Percentiles rank a stretch among this genome's conserved stretches.
Evolutionary conservation across 1,140 invertebrate species (phyloP).

Genomic region (Bombus waltoni): DNA sequence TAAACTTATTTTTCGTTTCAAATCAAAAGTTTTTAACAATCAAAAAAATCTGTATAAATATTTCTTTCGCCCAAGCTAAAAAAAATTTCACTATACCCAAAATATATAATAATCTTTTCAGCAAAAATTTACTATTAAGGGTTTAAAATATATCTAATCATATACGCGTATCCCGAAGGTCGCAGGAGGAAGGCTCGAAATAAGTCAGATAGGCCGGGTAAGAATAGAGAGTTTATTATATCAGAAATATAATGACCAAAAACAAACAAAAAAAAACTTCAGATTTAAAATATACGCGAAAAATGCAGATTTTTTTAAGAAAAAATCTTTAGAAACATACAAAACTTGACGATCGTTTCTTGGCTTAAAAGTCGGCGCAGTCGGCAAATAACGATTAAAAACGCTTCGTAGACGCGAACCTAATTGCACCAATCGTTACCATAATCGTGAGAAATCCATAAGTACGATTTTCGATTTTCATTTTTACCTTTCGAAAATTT

Average conservation of each 20-base stretch:
- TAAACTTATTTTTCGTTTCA: background rate
- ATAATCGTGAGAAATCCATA: background rate
- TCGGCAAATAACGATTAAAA: background rate
- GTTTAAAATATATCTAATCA: background rate
- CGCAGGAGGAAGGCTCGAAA: background rate
- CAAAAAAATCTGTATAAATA: background rate
- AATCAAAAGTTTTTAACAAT: background rate
- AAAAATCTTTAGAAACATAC: slow-evolving; percentile 39
- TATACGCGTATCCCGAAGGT: background rate
- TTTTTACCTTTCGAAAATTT: background rate
- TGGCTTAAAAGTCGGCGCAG: background rate
- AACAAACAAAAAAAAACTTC: slow-evolving; percentile 17
- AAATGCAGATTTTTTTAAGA: slow-evolving; percentile 21
- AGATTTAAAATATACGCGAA: slow-evolving; percentile 33
- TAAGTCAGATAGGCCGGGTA: slow-evolving; percentile 26
- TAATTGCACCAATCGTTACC: background rate
- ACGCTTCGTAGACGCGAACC: background rate
- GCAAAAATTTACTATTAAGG: background rate
- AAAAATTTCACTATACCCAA: background rate
- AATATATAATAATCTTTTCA: background rate
- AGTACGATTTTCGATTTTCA: slow-evolving; percentile 36
- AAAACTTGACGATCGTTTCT: slow-evolving; percentile 9
- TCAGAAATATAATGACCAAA: slow-evolving; percentile 43
- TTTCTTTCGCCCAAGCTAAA: background rate
- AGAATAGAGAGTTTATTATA: slow-evolving; percentile 56